phyloP scores from a whole-genome alignment of 2,797 vertebrate genomes.

The Anguilla marmorata region DNA sequence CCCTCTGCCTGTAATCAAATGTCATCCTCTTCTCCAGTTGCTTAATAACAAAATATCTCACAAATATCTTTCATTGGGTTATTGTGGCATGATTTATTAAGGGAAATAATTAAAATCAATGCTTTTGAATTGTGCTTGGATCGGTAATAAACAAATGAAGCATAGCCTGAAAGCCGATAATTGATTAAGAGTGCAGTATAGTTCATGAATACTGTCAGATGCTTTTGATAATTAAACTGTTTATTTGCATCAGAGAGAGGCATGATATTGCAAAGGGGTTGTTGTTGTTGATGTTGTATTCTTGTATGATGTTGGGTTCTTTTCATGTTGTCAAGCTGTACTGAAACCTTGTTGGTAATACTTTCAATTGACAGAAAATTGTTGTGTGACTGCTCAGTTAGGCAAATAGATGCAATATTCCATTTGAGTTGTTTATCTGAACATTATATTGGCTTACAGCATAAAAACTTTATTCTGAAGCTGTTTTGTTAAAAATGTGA shows the following conservation, averaged over 20 bases:
- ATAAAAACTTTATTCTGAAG: not conserved
- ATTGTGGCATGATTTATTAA: conserved; percentile 18
- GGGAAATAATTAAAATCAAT: conserved; percentile 28
- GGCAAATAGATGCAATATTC: not conserved
- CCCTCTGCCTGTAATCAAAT: not conserved
- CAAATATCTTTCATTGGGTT: conserved; percentile 21
- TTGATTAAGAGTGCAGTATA: conserved; percentile 20
- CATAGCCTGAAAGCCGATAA: conserved; percentile 20
- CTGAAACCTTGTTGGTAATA: not conserved
- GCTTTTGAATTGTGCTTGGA: not conserved
- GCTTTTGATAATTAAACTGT: conserved; percentile 9
- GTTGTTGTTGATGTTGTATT: not conserved
- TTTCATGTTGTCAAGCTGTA: not conserved
- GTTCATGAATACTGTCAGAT: conserved; percentile 28
- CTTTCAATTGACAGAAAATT: not conserved
- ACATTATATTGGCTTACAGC: not conserved
- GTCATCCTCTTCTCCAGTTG: conserved; percentile 14
- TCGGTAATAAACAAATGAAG: conserved; percentile 15
- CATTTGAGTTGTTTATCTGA: conserved; percentile 12
- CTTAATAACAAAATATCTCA: conserved; percentile 3
- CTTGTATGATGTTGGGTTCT: not conserved
- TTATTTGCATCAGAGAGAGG: conserved; percentile 6
- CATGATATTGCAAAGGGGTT: not conserved
- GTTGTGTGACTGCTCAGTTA: not conserved
- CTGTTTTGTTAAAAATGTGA: conserved; percentile 9